Percentiles rank a stretch among this genome's conserved stretches.
Conservation (phyloP, 2,797 vertebrate genomes). For the Macropus fuliginosus region DNA sequence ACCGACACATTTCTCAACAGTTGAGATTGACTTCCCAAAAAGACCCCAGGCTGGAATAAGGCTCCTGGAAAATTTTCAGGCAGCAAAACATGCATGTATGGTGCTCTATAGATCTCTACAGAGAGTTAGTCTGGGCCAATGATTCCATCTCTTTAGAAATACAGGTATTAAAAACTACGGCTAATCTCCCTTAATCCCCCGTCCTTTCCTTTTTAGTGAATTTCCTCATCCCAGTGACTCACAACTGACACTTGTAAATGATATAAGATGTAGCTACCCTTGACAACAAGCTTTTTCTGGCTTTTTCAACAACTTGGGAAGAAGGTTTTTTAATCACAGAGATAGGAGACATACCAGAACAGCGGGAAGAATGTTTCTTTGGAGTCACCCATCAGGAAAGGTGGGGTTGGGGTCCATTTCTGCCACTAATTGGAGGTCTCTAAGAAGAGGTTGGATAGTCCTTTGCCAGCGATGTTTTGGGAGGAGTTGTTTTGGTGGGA, state of each 20-base stretch:
- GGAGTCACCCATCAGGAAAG: not conserved
- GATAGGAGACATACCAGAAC: not conserved
- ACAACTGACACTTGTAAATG: slow-evolving; percentile 4
- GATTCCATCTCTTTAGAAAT: not conserved
- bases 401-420: not conserved
- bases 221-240: not conserved
- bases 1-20: not conserved
- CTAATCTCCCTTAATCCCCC: not conserved
- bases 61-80: not conserved
- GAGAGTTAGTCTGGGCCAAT: not conserved
- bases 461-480: not conserved
- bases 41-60: not conserved
- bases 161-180: not conserved
- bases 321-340: not conserved
- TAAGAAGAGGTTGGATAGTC: accelerated
- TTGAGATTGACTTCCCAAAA: not conserved
- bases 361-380: not conserved
- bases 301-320: not conserved
- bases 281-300: not conserved
- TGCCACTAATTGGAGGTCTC: not conserved
- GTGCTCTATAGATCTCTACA: not conserved
- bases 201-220: not conserved
- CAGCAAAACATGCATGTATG: accelerated
- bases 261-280: not conserved
- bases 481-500: not conserved